Evolutionary conservation across 2,113 vertebrate genomes (phyloP), one percentile per base, ranked within the genome.

Genomic region (Tretioscincus oriximinensis): DNA sequence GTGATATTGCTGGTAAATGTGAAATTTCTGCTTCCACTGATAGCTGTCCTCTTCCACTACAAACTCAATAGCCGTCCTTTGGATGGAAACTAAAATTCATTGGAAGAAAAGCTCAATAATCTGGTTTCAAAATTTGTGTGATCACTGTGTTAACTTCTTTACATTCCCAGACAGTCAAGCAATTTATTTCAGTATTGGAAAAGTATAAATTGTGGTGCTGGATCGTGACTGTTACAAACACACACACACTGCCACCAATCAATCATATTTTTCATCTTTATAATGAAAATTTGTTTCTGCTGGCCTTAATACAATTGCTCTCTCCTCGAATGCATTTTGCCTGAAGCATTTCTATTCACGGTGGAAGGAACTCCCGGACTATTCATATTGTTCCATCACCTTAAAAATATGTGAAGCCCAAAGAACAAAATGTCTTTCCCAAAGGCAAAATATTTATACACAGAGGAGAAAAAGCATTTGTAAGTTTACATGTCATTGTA

Each of bases 361-460:
- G 45, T 26, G 61, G 71, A 69, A 65, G 26, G 65, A 61, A 76
- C 11, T 22, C 26, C 31, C 47, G 22, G 11, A 72, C 29, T 60
- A 60, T 24, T 35, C 65, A n/a, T 60, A 21, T 26, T 69, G 7
- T 68, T 74, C 20, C 64, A 31, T 67, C 31, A 74, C 35, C 72
- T 68, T 47, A 81, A 73, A 69, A 69, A 41, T 74, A 75, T 75
- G 72, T 60, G 31, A 63, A 61, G 49, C 28, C 29, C 29, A 60
- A 76, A 63, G 73, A 82, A 82, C 73, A 63, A 81, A 76, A 61
- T 70, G 35, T 69, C n/a, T 76, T 69, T 76, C 73, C 54, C 80
- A 82, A 41, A 76, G 54, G 65, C 80, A 82, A 76, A 82, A 70
- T 76, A 70, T 76, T 82, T 82, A 82, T 28, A 21, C 21, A 21